Evolutionary conservation across 2,113 vertebrate species (phyloP).

Genomic region (Sturnira hondurensis): DNA sequence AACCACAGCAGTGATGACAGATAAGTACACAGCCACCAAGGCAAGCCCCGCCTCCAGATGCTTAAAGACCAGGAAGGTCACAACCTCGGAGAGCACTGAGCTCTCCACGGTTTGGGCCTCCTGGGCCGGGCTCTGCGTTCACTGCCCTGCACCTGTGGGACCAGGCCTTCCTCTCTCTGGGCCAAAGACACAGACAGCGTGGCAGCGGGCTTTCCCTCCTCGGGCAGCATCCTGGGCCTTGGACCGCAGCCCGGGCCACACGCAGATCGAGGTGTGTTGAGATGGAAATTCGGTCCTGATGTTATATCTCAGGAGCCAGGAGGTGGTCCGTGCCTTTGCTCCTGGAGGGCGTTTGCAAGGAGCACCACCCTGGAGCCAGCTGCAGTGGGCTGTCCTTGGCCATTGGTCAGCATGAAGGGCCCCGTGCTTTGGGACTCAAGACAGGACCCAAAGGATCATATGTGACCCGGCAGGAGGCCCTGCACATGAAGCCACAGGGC

Average conservation of each 20-base stretch:
- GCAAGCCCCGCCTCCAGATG: background rate
- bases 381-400: background rate
- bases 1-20: background rate
- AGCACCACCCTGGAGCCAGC: background rate
- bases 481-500: fast-evolving
- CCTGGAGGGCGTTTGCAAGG: background rate
- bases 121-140: background rate
- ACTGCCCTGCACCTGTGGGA: background rate
- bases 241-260: background rate
- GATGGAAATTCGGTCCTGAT: background rate
- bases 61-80: background rate
- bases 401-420: background rate
- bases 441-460: background rate
- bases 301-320: fast-evolving
- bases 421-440: background rate
- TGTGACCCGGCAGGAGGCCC: background rate
- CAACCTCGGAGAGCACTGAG: background rate
- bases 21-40: background rate
- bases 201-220: background rate
- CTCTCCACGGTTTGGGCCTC: background rate
- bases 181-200: no score
- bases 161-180: background rate
- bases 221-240: background rate
- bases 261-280: background rate
- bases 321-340: background rate